Base-by-base conservation (phyloP, 2,113 vertebrate species). In the Anoplopoma fimbria region DNA sequence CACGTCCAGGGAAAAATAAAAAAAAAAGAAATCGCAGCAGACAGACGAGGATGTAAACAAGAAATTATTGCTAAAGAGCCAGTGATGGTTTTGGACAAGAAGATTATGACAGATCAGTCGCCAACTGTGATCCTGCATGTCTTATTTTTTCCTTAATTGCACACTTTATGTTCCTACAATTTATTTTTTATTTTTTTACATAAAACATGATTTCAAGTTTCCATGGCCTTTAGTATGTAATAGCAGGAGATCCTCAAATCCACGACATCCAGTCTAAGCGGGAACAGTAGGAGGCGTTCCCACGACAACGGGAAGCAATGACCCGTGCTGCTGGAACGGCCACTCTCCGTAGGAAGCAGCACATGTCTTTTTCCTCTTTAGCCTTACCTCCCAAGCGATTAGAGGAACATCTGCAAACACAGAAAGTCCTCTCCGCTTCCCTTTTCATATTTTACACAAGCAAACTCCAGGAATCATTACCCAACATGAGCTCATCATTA, bases 401-500 rank as follows among this genome's bases (percentile, higher is more conserved):
- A 89, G 69, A 80, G 79, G 57, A 86, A 87, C 86, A 89, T 90
- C 87, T 91, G 89, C 81, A 90, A 83, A 91, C 84, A 86, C 75
- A 76, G 75, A 45, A 77, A 72, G 73, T 42, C 83, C 78, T 71
- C 77, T 47, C 49, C 0, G 6, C 85, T 84, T 70, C 65, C 27
- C 80, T 76, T 80, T 86, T 88, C 85, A 87, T 84, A 89, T 88
- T 90, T 88, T 86, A 89, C 83, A 81, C 82, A 88, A 89, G 87
- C 89, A 93, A 93, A 89, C 91, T 87, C 82, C 81, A 82, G 73
- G 90, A 92, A 93, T 91, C 91, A 82, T 92, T 86, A 92, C 74
- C 88, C 90, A 89, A 91, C 84, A 84, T 76, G 81, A 91, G 93
- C 88, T 93, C 87, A 92, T 94, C 93, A 93, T 93, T 90, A 94